Base-by-base conservation (phyloP, 2,113 vertebrate species). In the Tupaia tana region DNA sequence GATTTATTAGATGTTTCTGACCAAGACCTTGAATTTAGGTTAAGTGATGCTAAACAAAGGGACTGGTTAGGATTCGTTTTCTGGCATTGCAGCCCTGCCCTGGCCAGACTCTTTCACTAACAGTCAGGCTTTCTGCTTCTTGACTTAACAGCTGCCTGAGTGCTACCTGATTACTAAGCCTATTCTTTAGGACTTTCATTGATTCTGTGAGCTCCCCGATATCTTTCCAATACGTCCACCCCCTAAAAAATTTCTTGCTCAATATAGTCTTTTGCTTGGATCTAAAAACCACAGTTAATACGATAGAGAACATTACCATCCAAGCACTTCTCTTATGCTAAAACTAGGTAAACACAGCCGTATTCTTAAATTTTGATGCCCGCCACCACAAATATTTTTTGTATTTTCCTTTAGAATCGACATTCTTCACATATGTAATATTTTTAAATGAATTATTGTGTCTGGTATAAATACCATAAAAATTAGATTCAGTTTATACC, bases 371-470 rank as follows among this genome's bases (percentile, higher is more conserved):
- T 87, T 89, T 90, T 61, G 19, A 58, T 56, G 52, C 43, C 15
- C 75, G 43, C 18, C 31, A 70, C 67, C 52, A 91, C 31, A 18
- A 67, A 56, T 34, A 31, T 18, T 59, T 59, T 15, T 59, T 59
- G 11, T 59, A 31, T 93, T 82, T 89, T 75, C 59, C 19, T n/a
- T 88, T 54, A 80, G 56, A 86, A 54, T 90, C 78, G 64, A 27
- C 27, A 22, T 90, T 75, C 27, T 29, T 69, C 54, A 94, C 19
- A 58, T 93, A 11, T 34, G 13, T 71, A 84, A 0, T 77, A 58
- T 77, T 29, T 31, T 71, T 92, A 95, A 94, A 58, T 86, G 58
- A 90, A 78, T 93, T 88, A 63, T 61, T 75, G 3, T 73, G 66
- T 91, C 69, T 89, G 18, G 4, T 13, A 29, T 56, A 94, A n/a